Conservation (phyloP, 2,113 vertebrate genomes). For the Cryptotis parvus region DNA sequence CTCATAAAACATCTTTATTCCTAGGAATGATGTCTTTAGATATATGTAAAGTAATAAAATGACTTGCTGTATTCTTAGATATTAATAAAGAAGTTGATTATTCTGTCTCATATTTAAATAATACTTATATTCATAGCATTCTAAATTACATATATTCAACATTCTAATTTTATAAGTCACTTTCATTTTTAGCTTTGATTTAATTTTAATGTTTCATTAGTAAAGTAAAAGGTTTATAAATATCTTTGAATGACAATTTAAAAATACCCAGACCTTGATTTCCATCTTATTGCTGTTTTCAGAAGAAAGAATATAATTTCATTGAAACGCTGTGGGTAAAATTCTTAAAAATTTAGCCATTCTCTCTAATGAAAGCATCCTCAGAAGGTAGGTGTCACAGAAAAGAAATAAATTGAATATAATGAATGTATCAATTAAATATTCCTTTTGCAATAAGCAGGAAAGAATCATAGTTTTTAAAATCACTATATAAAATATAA, state of each 20-base stretch:
- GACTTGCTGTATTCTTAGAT: neutral
- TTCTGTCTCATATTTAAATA: neutral
- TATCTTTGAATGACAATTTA: slow-evolving; percentile 10
- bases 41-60: neutral
- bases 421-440: slow-evolving; percentile 52
- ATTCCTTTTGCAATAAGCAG: neutral
- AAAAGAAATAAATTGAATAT: slow-evolving; percentile 1
- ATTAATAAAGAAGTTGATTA: neutral
- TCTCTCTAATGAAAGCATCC: slow-evolving; percentile 67
- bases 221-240: slow-evolving; percentile 34
- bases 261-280: neutral
- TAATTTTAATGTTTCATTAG: slow-evolving; percentile 60
- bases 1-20: neutral
- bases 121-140: neutral
- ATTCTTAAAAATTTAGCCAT: slow-evolving; percentile 71
- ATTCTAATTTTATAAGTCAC: slow-evolving; percentile 9
- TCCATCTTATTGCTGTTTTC: slow-evolving; percentile 56
- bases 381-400: slow-evolving; percentile 27
- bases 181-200: neutral
- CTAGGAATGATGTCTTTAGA: too few relatives aligned
- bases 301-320: slow-evolving; percentile 59
- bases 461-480: slow-evolving; percentile 42
- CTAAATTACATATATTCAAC: neutral
- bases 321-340: slow-evolving; percentile 59
- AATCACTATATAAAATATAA: slow-evolving; percentile 45